A percentile compares a stretch with the other conserved stretches of the same genome.
phyloP scores from a whole-genome alignment of 2,888 invertebrate genomes.

The Trichopria drosophilae region DNA sequence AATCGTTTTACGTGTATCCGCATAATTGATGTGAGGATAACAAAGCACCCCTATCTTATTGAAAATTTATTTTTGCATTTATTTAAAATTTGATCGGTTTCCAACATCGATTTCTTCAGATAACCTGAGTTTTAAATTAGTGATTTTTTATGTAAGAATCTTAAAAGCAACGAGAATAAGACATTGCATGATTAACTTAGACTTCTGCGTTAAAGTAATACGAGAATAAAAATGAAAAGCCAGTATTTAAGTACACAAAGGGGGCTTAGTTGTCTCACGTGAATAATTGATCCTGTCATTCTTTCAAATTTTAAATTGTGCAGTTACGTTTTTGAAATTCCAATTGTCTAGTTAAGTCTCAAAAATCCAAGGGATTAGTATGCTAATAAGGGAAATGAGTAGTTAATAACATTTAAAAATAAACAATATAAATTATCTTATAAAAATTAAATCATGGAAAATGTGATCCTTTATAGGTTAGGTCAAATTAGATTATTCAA shows the following conservation, averaged over 20 bases:
- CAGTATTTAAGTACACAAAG: no score
- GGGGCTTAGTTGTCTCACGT: no score
- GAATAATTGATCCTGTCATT: neutral
- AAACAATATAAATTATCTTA: no score
- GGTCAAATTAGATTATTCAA: no score
- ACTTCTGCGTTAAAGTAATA: neutral
- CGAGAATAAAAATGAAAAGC: neutral
- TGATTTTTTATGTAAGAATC: neutral
- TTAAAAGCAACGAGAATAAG: neutral
- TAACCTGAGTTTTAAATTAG: neutral
- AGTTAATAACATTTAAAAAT: no score
- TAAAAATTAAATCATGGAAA: no score
- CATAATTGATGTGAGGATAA: no score
- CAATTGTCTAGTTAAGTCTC: slow-evolving; percentile 29
- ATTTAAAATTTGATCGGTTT: neutral
- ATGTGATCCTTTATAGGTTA: no score
- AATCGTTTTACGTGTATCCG: no score
- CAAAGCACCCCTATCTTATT: no score
- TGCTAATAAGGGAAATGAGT: no score
- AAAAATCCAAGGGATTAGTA: no score
- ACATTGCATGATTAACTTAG: neutral
- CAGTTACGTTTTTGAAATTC: slow-evolving; percentile 22
- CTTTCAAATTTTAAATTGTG: slow-evolving; percentile 8
- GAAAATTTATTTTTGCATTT: neutral
- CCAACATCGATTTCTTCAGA: neutral